Base-by-base conservation (phyloP, 2,888 invertebrate genomes). In the Pemphredon lugubris region DNA sequence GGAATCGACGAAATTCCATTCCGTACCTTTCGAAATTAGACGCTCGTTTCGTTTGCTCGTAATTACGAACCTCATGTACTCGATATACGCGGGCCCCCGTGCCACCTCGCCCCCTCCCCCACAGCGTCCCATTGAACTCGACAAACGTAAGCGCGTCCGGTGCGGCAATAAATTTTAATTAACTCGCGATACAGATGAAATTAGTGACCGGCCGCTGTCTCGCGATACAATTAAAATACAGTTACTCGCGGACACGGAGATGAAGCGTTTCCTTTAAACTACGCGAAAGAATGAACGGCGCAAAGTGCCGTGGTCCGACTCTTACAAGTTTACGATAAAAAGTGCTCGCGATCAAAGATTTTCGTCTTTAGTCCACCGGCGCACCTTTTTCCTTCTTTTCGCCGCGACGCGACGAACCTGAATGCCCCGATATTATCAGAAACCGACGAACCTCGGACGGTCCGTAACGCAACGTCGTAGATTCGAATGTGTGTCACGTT, bases 141-240 rank as follows among this genome's bases (percentile, higher is more conserved):
- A 55, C 54, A 45, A 47, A 71, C 42, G 39, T 16, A 42, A 50
- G 47, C 23, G 53, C 58, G 54, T 30, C 21, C 32, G 45, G 18
- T 6, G n/a, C n/a, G 54, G 60, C 55, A 34, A 71, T 70, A 70
- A 70, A 64, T 64, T 70, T 73, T 65, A 64, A 73, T 73, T 73
- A 73, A 64, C 58, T 45, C 50, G 40, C n/a, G 34, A 0, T 23
- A 21, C 59, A 42, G 54, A 0, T 18, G 37, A 47, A 39, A 40
- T 50, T 51, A 55, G 64, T 40, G 51, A 51, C 55, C 63, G 54
- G 14, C 34, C 34, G 26, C 18, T 20, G 23, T 2, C 50, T 54
- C 45, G 55, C 23, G 26, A 47, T 40, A 59, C 55, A 42, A 59
- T 60, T 73, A 60, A 64, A 64, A 55, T 57, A 55, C 65, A 59